Percentiles rank a stretch among this genome's conserved stretches.
Conservation (phyloP, 2,888 invertebrate genomes). For the Chalcis sispes region DNA sequence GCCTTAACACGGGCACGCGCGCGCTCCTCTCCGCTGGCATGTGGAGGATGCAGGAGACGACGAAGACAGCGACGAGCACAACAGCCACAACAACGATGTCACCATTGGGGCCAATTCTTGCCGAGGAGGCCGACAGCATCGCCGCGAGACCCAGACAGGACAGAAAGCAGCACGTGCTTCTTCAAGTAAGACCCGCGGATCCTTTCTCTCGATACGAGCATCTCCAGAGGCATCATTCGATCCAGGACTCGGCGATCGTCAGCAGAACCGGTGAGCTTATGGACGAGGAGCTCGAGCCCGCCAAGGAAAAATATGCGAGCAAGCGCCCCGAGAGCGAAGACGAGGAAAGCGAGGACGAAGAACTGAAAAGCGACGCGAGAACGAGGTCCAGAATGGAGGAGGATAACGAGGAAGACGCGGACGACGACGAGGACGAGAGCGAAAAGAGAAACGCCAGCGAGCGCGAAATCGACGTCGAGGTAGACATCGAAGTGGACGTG, state of each 20-base stretch:
- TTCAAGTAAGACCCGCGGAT: slow-evolving; percentile 70
- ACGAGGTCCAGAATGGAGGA: slow-evolving; percentile 51
- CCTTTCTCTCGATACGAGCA: slow-evolving; percentile 68
- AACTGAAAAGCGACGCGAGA: slow-evolving; percentile 19
- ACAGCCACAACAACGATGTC: slow-evolving; percentile 63
- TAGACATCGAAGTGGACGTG: slow-evolving; percentile 65
- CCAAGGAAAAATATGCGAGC: slow-evolving; percentile 55
- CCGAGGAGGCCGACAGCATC: slow-evolving; percentile 64
- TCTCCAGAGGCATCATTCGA: slow-evolving; percentile 56
- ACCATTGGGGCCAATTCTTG: slow-evolving; percentile 67
- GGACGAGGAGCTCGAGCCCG: slow-evolving; percentile 31
- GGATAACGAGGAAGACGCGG: slow-evolving; percentile 61
- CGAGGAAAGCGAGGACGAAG: slow-evolving; percentile 61
- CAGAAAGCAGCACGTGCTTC: slow-evolving; percentile 68
- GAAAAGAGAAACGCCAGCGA: slow-evolving; percentile 59
- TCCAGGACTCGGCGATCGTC: slow-evolving; percentile 27
- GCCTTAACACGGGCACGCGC: slow-evolving; percentile 7
- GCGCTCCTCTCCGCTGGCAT: not conserved
- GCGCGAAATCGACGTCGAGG: slow-evolving; percentile 64
- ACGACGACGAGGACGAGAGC: slow-evolving; percentile 60
- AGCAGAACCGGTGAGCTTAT: slow-evolving; percentile 3
- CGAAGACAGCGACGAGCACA: slow-evolving; percentile 5
- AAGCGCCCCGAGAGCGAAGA: slow-evolving; percentile 61
- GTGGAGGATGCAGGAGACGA: slow-evolving; percentile 47
- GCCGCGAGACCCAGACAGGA: slow-evolving; percentile 62